Evolutionary conservation across 2,888 invertebrate genomes (phyloP), one percentile per base, ranked within the genome.

Genomic region (Nowickia ferox): DNA sequence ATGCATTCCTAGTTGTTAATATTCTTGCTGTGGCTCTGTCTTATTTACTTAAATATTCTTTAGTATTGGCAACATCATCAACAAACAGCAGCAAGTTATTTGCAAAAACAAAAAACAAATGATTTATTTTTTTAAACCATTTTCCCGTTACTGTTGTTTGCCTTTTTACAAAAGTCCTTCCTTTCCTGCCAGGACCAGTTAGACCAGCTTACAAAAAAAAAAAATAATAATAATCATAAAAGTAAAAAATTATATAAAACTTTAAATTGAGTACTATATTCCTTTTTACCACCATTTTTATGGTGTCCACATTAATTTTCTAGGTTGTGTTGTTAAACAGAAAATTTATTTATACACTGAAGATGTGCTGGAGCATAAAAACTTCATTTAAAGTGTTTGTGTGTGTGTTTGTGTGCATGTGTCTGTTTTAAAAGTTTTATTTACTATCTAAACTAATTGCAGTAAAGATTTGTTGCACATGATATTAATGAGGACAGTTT

Each of bases 371-470:
- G 1, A 9, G 48, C 55, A 13, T 9, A 38, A 9, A 30, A 78
- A n/a, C 8, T 68, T 42, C 17, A 17, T 2, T 17, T 59, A 11
- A 9, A 42, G 59, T 10, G 42, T n/a, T 51, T 1, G 30, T 71
- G 11, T 0, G 51, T 51, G 48, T 30, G 51, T 51, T 17, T 66
- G 59, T 1, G 44, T 71, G 9, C 0, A 61, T 51, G 48, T 30
- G 51, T 61, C 11, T 66, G 46, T 59, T 65, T 66, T 61, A 38
- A 69, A 69, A 68, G 30, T 68, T 75, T 81, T 44, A 42, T 68
- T 30, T 66, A 30, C 63, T 71, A 84, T 76, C 75, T 59, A 65
- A 76, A 76, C 63, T 76, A 84, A 84, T 75, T 84, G 65, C 75
- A 79, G 71, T 79, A 79, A 79, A 71, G 75, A 84, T 79, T 71